These are phyloP conservation scores for Dioctria linearis DNA, from an alignment of 2,888 invertebrate species.

Conservation along the genomic window DNA sequence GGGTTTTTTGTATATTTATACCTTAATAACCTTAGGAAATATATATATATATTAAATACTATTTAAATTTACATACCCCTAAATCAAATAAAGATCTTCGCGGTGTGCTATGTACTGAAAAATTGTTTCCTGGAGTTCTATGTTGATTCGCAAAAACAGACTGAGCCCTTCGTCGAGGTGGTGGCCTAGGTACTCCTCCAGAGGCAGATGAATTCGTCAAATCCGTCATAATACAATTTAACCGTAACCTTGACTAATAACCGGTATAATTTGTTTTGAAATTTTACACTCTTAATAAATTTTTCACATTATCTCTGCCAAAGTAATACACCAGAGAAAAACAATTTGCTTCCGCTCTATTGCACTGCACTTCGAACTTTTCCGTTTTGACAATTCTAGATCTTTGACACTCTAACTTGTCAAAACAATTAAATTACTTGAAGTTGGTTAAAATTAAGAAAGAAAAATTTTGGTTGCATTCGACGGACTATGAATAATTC, in stretches of 20 bases:
- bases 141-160: slow-evolving; percentile 66
- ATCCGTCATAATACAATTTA: slow-evolving; percentile 53
- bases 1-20: not conserved
- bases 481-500: too few relatives aligned
- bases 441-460: too few relatives aligned
- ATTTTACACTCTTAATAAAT: slow-evolving; percentile 12
- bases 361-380: too few relatives aligned
- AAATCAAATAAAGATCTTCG: slow-evolving; percentile 66
- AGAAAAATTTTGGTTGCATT: too few relatives aligned
- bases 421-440: too few relatives aligned
- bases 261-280: slow-evolving; percentile 3
- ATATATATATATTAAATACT: not conserved
- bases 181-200: slow-evolving; percentile 66
- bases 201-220: slow-evolving; percentile 41
- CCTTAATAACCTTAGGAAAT: too few relatives aligned
- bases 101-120: slow-evolving; percentile 59
- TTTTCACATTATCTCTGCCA: slow-evolving; percentile 16
- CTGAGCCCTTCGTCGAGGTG: slow-evolving; percentile 68
- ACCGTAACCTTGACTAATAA: slow-evolving; percentile 45
- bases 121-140: slow-evolving; percentile 60
- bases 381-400: too few relatives aligned
- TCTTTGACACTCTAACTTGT: too few relatives aligned
- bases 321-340: too few relatives aligned
- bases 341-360: too few relatives aligned
- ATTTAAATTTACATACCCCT: slow-evolving; percentile 54